Base-by-base conservation (phyloP, 2,797 vertebrate species). In the Brotula barbata region DNA sequence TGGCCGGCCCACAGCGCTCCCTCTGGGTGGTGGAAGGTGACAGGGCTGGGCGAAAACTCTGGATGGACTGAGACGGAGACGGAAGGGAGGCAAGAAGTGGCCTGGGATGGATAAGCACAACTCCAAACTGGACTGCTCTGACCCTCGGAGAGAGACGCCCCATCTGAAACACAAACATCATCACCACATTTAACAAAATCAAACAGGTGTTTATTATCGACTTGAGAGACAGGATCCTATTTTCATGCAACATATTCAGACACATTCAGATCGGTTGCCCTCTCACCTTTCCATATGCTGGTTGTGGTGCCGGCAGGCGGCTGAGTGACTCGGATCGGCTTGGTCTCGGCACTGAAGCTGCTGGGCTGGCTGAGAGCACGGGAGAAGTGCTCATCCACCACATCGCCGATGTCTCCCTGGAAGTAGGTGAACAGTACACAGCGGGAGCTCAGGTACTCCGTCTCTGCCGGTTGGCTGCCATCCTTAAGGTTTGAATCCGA, bases 381-480 rank as follows among this genome's bases (percentile, higher is more conserved):
- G 39, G 95, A 95, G 84, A 99, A 99, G 82, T 99, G 97, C 82
- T 98, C 95, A 61, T 99, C 97, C 68, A 99, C 96, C 83, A 96
- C 95, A 5, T 97, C 95, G 3, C 94, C 92, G 53, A 98, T 98
- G 86, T 98, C 92, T 54, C 97, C 97, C 77, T 95, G 93, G 90
- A 98, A 98, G 86, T 99, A 99, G 58, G 96, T 98, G 91, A 99
- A 97, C 89, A 99, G 91, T 83, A 99, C 94, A 67, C 97, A 98
- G 73, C 96, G 93, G 85, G 97, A 96, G 87, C 94, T 98, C 87
- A 98, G 83, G 90, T 99, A 99, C 89, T 99, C 95, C 6, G 97
- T 93, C 82, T 97, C 96, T 0, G 96, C 91, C 44, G 96, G 95
- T 81, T 95, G 94, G 67, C 92, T 77, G 73, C 93, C 90, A 48